Evolutionary conservation across 2,113 vertebrate species (phyloP), one percentile per base, ranked within the genome.

Genomic region (Odocoileus hemionus): DNA sequence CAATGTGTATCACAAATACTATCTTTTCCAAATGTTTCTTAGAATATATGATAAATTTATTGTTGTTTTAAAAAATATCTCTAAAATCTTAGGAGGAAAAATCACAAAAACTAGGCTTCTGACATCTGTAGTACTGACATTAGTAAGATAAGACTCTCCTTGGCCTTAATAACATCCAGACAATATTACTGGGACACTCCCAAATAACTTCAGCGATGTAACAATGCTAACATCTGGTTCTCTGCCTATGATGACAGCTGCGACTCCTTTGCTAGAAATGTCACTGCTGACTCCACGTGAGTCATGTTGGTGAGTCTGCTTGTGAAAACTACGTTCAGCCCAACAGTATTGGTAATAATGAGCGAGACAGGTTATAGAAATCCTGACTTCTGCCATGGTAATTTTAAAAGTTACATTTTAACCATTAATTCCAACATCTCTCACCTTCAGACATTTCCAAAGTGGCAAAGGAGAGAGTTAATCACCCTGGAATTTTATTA

Each of bases 351-450:
- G 7, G 16, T 26, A 47, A 23, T 7, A 67, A 30, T 25, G 30
- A 52, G 11, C 50, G 52, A 5, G 0, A 26, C 21, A 50, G 4
- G 36, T 19, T 83, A 25, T 8, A 52, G 43, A 78, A 97, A 58
- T 83, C 25, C 30, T 58, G 55, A 86, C 9, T 60, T 28, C 36
- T 7, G n/a, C 26, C 14, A 14, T 11, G 10, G 28, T 57, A 47
- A 84, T 74, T 79, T 84, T 60, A 82, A 93, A 96, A 97, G 60
- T 92, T 50, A 64, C 57, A 88, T 57, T 80, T 28, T 79, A 60
- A 91, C 23, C 2, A 23, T n/a, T 74, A 54, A 95, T 33, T 64
- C 25, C 50, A 92, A 30, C 17, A 47, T 74, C 36, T 83, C n/a
- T 86, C 28, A 76, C 52, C 33, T 93, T 84, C 79, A 88, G 45